These are phyloP conservation scores for Aethes cnicana DNA, from an alignment of 2,888 invertebrate species.

Conservation along the genomic window DNA sequence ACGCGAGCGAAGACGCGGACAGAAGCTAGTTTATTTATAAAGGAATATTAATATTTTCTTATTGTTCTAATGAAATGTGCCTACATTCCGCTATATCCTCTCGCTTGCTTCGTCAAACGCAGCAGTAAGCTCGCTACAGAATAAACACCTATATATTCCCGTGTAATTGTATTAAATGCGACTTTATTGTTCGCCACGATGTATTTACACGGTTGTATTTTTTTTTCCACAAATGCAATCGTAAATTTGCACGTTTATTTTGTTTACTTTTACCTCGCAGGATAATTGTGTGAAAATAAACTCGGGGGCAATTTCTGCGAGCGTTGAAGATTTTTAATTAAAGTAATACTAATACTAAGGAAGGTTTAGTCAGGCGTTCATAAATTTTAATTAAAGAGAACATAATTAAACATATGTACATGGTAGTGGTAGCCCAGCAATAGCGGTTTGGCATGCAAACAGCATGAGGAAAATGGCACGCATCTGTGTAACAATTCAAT, in stretches of 20 bases:
- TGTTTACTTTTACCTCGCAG: slow-evolving; percentile 35
- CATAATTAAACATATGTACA: no score
- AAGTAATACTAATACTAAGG: slow-evolving; percentile 8
- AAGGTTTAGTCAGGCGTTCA: no score
- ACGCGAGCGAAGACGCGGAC: no score
- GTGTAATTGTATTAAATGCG: slow-evolving; percentile 77
- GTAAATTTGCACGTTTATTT: slow-evolving; percentile 41
- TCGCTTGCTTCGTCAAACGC: slow-evolving; percentile 35
- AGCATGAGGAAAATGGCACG: no score
- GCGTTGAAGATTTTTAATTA: slow-evolving; percentile 14
- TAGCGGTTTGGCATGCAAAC: no score
- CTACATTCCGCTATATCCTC: slow-evolving; percentile 34
- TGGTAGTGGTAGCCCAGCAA: no score
- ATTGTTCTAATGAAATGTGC: no score
- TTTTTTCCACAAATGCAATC: slow-evolving; percentile 47
- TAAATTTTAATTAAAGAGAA: no score
- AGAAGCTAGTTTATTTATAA: no score
- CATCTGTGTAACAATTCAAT: no score
- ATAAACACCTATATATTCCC: slow-evolving; percentile 74
- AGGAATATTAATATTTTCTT: no score
- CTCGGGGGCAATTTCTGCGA: slow-evolving; percentile 1
- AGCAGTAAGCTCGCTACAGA: slow-evolving; percentile 61
- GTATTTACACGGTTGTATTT: slow-evolving; percentile 62
- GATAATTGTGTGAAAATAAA: slow-evolving; percentile 23
- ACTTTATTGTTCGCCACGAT: slow-evolving; percentile 67